These are phyloP conservation scores for Imbricaverruca yamaguchii DNA, from an alignment of 2,888 invertebrate species.

Conservation along the genomic window DNA sequence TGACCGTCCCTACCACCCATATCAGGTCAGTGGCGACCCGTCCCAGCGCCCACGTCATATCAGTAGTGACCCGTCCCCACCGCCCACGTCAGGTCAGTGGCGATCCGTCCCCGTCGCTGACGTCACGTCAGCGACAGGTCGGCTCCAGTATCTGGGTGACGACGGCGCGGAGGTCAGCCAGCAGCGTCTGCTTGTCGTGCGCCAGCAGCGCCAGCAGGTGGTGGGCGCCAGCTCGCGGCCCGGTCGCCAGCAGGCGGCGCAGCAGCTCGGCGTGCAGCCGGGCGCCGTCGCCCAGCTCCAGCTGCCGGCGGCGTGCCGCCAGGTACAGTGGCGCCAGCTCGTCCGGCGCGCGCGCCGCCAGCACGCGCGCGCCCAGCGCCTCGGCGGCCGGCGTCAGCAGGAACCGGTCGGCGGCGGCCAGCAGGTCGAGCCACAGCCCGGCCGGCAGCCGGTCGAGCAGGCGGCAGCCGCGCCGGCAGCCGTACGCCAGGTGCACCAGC, in stretches of 20 bases:
- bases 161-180: neutral
- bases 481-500: slow-evolving; percentile 15
- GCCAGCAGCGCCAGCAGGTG: neutral
- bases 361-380: neutral
- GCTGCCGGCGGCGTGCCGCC: neutral
- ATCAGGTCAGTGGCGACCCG: too few relatives aligned
- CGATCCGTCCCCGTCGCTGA: too few relatives aligned
- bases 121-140: too few relatives aligned
- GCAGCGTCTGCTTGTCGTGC: neutral
- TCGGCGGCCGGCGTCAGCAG: slow-evolving; percentile 4
- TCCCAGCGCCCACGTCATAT: too few relatives aligned
- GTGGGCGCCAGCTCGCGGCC: neutral
- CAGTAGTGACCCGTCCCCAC: too few relatives aligned
- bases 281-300: neutral
- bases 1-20: too few relatives aligned
- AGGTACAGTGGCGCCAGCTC: neutral
- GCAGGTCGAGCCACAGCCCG: neutral
- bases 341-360: neutral
- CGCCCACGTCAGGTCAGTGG: too few relatives aligned
- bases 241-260: slow-evolving; percentile 2
- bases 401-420: slow-evolving; percentile 19
- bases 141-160: neutral
- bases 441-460: neutral
- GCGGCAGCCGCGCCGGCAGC: neutral
- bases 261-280: neutral